Conservation (phyloP, 1,140 invertebrate species). For the Sitobion miscanthi region DNA sequence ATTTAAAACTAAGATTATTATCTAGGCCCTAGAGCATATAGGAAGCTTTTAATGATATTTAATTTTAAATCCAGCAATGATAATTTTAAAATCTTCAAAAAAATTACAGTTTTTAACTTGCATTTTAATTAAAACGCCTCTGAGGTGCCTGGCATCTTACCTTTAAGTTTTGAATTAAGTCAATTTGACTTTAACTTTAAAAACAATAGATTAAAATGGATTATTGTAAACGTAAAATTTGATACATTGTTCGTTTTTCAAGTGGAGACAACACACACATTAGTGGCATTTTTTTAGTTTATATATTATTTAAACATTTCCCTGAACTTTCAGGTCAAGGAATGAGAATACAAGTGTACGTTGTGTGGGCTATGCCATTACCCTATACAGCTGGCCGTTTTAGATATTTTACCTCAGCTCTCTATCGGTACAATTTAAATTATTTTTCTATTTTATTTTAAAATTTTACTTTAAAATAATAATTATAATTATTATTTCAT, state of each 20-base stretch:
- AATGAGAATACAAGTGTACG: background rate
- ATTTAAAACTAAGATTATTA: background rate
- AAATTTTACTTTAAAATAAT: too few relatives aligned
- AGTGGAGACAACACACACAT: too few relatives aligned
- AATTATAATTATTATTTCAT: too few relatives aligned
- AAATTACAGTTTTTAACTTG: background rate
- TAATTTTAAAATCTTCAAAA: background rate
- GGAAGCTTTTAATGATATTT: background rate
- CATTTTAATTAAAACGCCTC: background rate
- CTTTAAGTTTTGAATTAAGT: background rate
- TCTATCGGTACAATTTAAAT: conserved; percentile 21
- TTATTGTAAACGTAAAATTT: background rate
- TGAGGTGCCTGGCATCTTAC: too few relatives aligned
- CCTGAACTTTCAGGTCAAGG: background rate
- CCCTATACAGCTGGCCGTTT: conserved; percentile 31
- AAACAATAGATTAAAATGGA: background rate
- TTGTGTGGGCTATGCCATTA: conserved; percentile 25
- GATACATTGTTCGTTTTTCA: background rate
- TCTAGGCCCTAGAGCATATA: background rate
- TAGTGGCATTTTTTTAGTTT: too few relatives aligned
- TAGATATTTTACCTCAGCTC: conserved; percentile 25
- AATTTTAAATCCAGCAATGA: background rate
- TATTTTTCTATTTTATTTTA: too few relatives aligned
- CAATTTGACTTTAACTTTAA: background rate
- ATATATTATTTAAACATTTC: background rate